Conservation (phyloP, 2,113 vertebrate genomes). For the Rhynchomys soricoides region DNA sequence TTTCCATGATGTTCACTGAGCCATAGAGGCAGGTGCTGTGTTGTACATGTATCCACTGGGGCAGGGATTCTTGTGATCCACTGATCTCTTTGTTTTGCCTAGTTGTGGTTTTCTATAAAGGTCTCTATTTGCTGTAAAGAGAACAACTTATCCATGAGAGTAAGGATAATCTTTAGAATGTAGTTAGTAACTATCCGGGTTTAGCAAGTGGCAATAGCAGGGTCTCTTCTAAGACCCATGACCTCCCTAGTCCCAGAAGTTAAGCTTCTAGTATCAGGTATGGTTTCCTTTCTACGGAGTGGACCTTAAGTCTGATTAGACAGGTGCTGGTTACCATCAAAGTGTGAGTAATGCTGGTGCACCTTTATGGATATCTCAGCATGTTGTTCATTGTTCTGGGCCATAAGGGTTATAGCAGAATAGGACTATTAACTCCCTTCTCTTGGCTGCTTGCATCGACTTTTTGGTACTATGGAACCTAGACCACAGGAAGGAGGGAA, state of each 20-base stretch:
- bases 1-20: background rate
- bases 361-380: background rate
- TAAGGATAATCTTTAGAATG: background rate
- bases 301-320: background rate
- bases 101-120: background rate
- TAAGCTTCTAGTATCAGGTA: background rate
- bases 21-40: background rate
- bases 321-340: background rate
- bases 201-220: background rate
- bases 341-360: too few species aligned
- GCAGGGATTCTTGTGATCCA: background rate
- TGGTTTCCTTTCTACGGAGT: background rate
- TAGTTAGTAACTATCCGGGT: background rate
- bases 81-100: background rate
- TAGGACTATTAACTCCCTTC: background rate
- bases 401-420: background rate
- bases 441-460: background rate
- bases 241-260: background rate
- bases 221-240: background rate
- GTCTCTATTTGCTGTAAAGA: background rate
- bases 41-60: background rate
- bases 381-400: background rate
- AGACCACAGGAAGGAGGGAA: background rate
- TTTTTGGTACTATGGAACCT: background rate
- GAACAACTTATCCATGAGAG: background rate